Percentiles rank a stretch among this genome's conserved stretches.
Evolutionary conservation across 2,797 vertebrate species (phyloP).

Genomic region (Sebastes diploproa): DNA sequence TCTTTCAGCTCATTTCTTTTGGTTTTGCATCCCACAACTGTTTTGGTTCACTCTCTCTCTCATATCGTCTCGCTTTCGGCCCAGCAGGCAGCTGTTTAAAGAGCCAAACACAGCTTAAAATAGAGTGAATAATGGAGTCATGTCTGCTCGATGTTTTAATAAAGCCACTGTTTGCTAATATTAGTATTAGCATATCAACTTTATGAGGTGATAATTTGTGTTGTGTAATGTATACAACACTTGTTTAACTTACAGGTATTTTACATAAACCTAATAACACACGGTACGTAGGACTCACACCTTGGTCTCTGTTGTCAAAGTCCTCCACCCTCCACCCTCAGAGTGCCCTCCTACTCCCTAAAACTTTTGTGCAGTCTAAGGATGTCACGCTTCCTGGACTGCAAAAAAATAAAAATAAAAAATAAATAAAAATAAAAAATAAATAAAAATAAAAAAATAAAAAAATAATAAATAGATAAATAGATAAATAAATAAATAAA

Average conservation of each 20-base stretch:
- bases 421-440: no score
- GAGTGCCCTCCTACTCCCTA: rapidly evolving
- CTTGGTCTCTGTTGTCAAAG: not conserved
- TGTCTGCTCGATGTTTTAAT: not conserved
- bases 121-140: not conserved
- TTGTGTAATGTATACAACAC: not conserved
- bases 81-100: not conserved
- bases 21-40: no score
- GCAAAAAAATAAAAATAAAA: not conserved
- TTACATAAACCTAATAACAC: no score
- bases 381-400: not conserved
- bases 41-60: not conserved
- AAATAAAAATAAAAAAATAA: not conserved
- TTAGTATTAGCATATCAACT: not conserved
- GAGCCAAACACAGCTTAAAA: not conserved
- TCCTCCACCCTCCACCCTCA: not conserved
- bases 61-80: not conserved
- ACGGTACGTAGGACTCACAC: not conserved
- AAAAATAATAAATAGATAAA: no score
- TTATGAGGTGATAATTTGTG: not conserved
- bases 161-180: not conserved
- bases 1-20: no score
- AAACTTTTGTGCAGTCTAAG: not conserved
- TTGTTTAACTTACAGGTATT: no score
- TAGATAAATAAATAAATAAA: no score